These are phyloP conservation scores for Leptarthrus brevirostris DNA, from an alignment of 2,888 invertebrate genomes.

Conservation along the genomic window DNA sequence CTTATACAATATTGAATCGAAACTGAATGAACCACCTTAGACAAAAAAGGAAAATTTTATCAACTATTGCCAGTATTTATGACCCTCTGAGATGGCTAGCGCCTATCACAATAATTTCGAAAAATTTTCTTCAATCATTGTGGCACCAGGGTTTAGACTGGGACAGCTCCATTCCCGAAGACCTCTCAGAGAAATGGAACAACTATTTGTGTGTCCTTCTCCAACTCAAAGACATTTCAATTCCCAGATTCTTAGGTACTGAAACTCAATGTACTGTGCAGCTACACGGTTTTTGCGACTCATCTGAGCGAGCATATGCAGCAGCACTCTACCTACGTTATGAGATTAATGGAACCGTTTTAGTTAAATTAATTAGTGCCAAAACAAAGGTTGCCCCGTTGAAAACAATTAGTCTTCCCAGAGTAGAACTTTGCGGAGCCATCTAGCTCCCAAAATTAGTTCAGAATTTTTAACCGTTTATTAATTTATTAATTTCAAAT, in stretches of 20 bases:
- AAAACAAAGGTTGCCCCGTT: too few species aligned
- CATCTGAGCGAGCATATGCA: neutral
- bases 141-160: neutral
- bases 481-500: neutral
- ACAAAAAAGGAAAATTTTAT: neutral
- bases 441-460: too few species aligned
- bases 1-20: neutral
- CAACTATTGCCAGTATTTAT: neutral
- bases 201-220: neutral
- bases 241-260: constrained; percentile 16
- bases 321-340: neutral
- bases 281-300: constrained; percentile 3
- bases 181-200: neutral
- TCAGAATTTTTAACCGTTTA: neutral
- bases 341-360: neutral
- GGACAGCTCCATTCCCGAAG: neutral
- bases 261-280: neutral
- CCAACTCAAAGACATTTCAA: neutral
- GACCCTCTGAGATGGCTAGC: neutral
- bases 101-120: neutral
- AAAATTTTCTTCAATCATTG: neutral
- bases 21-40: neutral
- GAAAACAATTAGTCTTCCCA: too few species aligned
- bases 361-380: neutral
- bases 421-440: too few species aligned